These are phyloP conservation scores for Diacarnus erythraeanus DNA, from an alignment of 37 sponge, comb jelly and placozoan genomes.

Conservation along the genomic window DNA sequence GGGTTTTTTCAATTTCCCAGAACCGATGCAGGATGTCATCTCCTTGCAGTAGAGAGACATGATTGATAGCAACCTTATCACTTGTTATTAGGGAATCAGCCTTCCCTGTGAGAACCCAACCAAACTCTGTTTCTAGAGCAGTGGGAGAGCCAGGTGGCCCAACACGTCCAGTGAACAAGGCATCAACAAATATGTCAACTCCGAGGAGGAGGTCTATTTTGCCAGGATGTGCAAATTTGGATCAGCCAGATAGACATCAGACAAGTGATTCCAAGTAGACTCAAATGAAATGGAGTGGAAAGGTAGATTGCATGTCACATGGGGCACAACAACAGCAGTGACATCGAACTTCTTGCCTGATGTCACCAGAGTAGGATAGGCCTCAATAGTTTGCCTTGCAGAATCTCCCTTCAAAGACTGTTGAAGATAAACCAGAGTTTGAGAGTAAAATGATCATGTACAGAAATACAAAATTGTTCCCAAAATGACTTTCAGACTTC, in stretches of 20 bases:
- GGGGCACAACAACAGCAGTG: slow-evolving; percentile 36
- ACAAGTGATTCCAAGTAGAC: too few species aligned
- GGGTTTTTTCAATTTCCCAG: too few species aligned
- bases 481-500: slow-evolving; percentile 22
- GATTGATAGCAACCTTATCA: slow-evolving; percentile 19
- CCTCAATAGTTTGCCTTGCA: slow-evolving; percentile 8
- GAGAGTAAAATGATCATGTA: slow-evolving; percentile 9
- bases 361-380: slow-evolving; percentile 10
- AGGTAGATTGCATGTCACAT: slow-evolving; percentile 39
- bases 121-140: too few species aligned
- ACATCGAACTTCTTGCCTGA: slow-evolving; percentile 12
- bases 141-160: too few species aligned
- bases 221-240: slow-evolving; percentile 31
- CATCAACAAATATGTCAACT: too few species aligned
- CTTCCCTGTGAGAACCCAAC: too few species aligned
- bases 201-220: slow-evolving; percentile 8
- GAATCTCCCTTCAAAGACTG: slow-evolving; percentile 30
- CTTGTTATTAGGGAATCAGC: too few species aligned
- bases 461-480: slow-evolving; percentile 37
- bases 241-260: too few species aligned
- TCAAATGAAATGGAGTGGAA: slow-evolving; percentile 1
- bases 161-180: too few species aligned
- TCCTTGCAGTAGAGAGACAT: slow-evolving; percentile 15
- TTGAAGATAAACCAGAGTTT: slow-evolving; percentile 34
- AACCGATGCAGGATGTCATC: too few species aligned